Conservation (phyloP, 2,888 invertebrate genomes). For the Polyommatus iphigenia region DNA sequence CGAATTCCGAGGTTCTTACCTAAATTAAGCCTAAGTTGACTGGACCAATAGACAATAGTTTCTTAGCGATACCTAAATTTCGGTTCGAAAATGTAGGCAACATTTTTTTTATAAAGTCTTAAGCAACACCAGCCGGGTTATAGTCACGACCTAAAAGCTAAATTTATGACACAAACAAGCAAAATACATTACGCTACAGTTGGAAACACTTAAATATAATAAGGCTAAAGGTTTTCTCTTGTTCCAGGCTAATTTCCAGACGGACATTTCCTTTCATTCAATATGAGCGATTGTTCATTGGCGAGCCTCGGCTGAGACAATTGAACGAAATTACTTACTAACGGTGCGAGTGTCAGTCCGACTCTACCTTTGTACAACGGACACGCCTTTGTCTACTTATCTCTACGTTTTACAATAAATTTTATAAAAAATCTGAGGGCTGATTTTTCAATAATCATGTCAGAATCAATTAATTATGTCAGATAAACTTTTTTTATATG, state of each 20-base stretch:
- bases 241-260: slow-evolving; percentile 75
- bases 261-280: slow-evolving; percentile 79
- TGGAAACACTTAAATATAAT: slow-evolving; percentile 71
- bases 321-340: slow-evolving; percentile 70
- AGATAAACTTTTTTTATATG: too few species aligned
- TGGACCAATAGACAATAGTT: too few species aligned
- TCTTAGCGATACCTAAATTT: too few species aligned
- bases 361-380: slow-evolving; percentile 39
- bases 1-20: too few species aligned
- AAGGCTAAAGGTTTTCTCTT: slow-evolving; percentile 78
- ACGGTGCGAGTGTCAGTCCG: slow-evolving; percentile 56
- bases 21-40: too few species aligned
- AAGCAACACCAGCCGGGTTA: background rate
- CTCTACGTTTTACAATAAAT: background rate
- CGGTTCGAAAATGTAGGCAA: too few species aligned
- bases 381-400: slow-evolving; percentile 23
- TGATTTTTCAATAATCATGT: too few species aligned
- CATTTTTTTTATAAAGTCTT: background rate
- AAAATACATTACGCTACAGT: slow-evolving; percentile 69
- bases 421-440: too few species aligned
- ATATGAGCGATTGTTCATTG: slow-evolving; percentile 79
- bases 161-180: slow-evolving; percentile 52
- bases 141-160: background rate
- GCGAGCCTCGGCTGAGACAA: slow-evolving; percentile 70
- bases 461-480: too few species aligned